These are phyloP conservation scores for Drosophila insularis DNA, from an alignment of 1,140 invertebrate species.

Conservation along the genomic window DNA sequence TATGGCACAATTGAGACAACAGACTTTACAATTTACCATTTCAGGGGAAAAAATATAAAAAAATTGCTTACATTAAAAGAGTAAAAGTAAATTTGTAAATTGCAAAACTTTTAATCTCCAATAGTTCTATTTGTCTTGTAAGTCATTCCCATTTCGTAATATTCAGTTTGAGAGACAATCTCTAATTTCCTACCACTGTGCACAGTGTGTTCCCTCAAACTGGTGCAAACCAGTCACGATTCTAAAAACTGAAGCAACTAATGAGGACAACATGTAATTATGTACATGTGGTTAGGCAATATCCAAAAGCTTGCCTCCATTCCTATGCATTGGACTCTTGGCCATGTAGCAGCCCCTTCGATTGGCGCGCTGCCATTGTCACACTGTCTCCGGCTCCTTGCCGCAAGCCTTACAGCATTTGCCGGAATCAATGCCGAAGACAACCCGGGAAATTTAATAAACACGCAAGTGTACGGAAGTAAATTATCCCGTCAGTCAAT, in stretches of 20 bases:
- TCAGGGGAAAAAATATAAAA: neutral
- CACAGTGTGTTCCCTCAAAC: slow-evolving; percentile 2
- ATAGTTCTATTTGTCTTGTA: no score
- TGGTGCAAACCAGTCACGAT: slow-evolving; percentile 55
- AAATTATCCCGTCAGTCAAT: slow-evolving; percentile 78
- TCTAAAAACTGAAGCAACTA: slow-evolving; percentile 57
- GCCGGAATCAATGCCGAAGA: slow-evolving; percentile 69
- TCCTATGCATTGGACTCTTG: neutral
- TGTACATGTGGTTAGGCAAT: slow-evolving; percentile 69
- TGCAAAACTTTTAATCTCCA: no score
- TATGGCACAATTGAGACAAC: slow-evolving; percentile 24
- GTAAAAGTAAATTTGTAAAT: no score
- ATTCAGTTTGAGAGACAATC: neutral
- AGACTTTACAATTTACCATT: neutral
- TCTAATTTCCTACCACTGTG: slow-evolving; percentile 40
- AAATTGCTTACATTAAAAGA: neutral
- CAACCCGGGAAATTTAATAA: slow-evolving; percentile 78
- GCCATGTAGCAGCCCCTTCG: neutral
- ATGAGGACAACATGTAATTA: slow-evolving; percentile 74
- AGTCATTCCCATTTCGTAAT: neutral
- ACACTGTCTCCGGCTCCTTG: slow-evolving; percentile 4
- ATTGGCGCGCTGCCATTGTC: slow-evolving; percentile 17
- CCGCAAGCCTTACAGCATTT: neutral
- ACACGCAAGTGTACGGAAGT: slow-evolving; percentile 80
- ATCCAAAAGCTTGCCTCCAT: slow-evolving; percentile 33